A percentile compares a stretch with the other conserved stretches of the same genome.
Evolutionary conservation across 2,888 invertebrate genomes (phyloP).

Genomic region (Ormia ochracea): DNA sequence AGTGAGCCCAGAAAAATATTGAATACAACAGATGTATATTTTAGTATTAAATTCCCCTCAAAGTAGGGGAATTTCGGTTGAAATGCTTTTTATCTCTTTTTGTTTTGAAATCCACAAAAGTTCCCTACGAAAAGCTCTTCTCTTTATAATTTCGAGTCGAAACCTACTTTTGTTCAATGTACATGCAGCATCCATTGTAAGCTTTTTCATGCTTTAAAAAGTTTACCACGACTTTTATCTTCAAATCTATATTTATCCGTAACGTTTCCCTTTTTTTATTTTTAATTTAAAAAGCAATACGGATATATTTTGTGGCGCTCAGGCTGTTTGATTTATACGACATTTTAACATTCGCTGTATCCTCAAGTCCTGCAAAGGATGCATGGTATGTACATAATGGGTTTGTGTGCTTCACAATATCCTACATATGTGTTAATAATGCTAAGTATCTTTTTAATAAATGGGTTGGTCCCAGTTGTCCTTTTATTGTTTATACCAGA

Average conservation of each 20-base stretch:
- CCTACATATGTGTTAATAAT: not conserved
- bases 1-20: not conserved
- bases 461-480: slow-evolving; percentile 63
- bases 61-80: slow-evolving; percentile 13
- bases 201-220: slow-evolving; percentile 18
- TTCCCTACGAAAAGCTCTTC: not conserved
- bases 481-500: slow-evolving; percentile 44
- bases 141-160: not conserved
- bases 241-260: slow-evolving; percentile 22
- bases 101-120: slow-evolving; percentile 24
- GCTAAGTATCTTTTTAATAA: slow-evolving; percentile 26
- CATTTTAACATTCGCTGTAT: not conserved
- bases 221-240: slow-evolving; percentile 13
- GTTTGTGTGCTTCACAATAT: not conserved
- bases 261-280: not conserved
- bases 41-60: not conserved
- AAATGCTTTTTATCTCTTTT: slow-evolving; percentile 28
- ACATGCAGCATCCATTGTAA: slow-evolving; percentile 24
- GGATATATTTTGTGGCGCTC: slow-evolving; percentile 48
- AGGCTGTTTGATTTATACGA: slow-evolving; percentile 51
- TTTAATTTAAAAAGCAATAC: not conserved
- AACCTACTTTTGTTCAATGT: slow-evolving; percentile 3
- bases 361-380: not conserved
- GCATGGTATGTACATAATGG: slow-evolving; percentile 5
- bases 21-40: not conserved